Evolutionary conservation across 2,888 invertebrate genomes (phyloP), one percentile per base, ranked within the genome.

Genomic region (Ochropacha duplaris): DNA sequence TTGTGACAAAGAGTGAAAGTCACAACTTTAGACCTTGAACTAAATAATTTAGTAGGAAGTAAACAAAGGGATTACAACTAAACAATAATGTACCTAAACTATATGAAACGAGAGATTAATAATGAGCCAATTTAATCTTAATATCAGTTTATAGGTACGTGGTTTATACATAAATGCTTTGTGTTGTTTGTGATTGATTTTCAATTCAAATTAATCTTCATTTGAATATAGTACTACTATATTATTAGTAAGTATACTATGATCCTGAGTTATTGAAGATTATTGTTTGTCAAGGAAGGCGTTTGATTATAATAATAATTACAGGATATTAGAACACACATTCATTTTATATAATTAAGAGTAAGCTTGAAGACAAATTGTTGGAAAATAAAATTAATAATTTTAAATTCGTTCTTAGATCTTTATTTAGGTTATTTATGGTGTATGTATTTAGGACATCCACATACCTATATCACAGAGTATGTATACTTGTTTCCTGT

Each of bases 161-260:
- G 8, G 4, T 19, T 19, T 11, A 14, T 14, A 12, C 49, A 22
- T 50, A 22, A 24, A 50, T 50, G 22, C 8, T 22, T 28, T 28
- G 14, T 26, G 12, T 50, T 26, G 26, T 51, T 50, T 26, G 26
- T 51, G 22, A 22, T 19, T 62, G 58, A 70, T 72, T 70, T 65
- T 63, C 65, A 66, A 66, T 72, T 71, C 66, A 63, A 67, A 68
- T 70, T 58, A 64, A 61, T n/a, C n/a, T n/a, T n/a, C n/a, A n/a
- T n/a, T n/a, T n/a, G n/a, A n/a, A n/a, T n/a, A n/a, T n/a, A n/a
- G n/a, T n/a, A n/a, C n/a, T n/a, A n/a, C n/a, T n/a, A n/a, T n/a
- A n/a, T n/a, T n/a, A n/a, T n/a, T n/a, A 12, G 31, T 12, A 36
- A 9, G 14, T 61, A 61, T 60, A 50, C 26, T 34, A 9, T 36